Evolutionary conservation across 2,113 vertebrate genomes (phyloP), one percentile per base, ranked within the genome.

Genomic region (Aphelocoma coerulescens): DNA sequence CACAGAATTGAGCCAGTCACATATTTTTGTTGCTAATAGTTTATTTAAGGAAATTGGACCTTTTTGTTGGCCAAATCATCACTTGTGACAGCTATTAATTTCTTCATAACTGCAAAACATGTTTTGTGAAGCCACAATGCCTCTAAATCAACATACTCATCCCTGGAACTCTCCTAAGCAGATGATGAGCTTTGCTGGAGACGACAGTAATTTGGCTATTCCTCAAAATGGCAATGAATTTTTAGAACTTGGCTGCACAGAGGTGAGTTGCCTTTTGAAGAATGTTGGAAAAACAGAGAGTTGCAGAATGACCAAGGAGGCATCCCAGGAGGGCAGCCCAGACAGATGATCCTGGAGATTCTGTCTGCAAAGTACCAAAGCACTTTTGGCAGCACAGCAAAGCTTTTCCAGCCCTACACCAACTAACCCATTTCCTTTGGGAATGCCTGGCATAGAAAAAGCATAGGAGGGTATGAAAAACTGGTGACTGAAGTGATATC

Each of bases 281-380:
- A 77, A 33, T 0, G 1, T 5, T 51, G 55, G 48, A 15, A 71
- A 88, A 73, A 33, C 49, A 46, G 15, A n/a, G 55, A 73, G 28
- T 20, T 88, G 28, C 19, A 65, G 51, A 58, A 65, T 3, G 16
- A 62, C 22, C 6, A 27, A 72, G 49, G 35, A 65, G 54, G 14
- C 2, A 2, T 59, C 75, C 43, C 0, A 0, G n/a, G 32, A 63
- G 71, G 23, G 11, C 52, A 91, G 49, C 27, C 39, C 9, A 21
- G 71, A 28, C 52, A 48, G 55, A 52, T 66, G 80, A 77, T 74
- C 49, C 72, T 58, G 46, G 26, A 74, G 46, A 62, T 61, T 55
- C 51, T 65, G 39, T 35, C 69, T 88, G 41, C 0, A 0, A 74
- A 58, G 27, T 62, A 74, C 13, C 33, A 35, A 63, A 55, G 41